These are phyloP conservation scores for Cygnus buccinator DNA, from an alignment of 2,113 vertebrate genomes.

Conservation along the genomic window DNA sequence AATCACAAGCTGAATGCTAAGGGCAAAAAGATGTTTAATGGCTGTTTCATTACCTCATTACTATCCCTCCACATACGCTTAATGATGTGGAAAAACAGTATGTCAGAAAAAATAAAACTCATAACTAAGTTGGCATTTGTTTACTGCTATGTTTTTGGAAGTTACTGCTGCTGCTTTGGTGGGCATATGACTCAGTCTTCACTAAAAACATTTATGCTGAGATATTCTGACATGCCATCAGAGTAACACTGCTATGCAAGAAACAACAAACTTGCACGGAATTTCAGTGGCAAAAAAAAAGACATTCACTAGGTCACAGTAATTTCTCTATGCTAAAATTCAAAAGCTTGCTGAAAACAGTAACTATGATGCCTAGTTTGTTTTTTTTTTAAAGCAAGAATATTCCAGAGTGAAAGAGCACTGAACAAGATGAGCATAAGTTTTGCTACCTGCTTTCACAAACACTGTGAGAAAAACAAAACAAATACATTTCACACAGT, in stretches of 20 bases:
- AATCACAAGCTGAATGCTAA: neutral
- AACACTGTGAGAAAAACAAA: neutral
- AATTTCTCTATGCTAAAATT: neutral
- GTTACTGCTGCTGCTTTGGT: neutral
- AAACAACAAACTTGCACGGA: neutral
- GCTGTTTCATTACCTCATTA: neutral
- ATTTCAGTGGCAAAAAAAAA: neutral
- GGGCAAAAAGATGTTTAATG: neutral
- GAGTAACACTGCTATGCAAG: neutral
- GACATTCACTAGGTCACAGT: neutral
- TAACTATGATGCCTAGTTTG: neutral
- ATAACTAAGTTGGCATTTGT: neutral
- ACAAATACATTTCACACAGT: neutral
- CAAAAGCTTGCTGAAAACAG: neutral
- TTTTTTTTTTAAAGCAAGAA: neutral
- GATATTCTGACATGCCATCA: neutral
- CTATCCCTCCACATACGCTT: neutral
- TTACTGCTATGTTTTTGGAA: neutral
- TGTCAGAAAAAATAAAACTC: neutral
- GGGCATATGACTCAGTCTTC: slow-evolving; percentile 16
- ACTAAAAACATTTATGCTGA: neutral
- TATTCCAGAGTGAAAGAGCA: neutral
- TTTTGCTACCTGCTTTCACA: neutral
- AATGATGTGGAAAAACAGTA: neutral
- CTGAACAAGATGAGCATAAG: neutral